Percentiles rank a stretch among this genome's conserved stretches.
Conservation (phyloP, 2,888 invertebrate species). For the Eupithecia dodoneata region DNA sequence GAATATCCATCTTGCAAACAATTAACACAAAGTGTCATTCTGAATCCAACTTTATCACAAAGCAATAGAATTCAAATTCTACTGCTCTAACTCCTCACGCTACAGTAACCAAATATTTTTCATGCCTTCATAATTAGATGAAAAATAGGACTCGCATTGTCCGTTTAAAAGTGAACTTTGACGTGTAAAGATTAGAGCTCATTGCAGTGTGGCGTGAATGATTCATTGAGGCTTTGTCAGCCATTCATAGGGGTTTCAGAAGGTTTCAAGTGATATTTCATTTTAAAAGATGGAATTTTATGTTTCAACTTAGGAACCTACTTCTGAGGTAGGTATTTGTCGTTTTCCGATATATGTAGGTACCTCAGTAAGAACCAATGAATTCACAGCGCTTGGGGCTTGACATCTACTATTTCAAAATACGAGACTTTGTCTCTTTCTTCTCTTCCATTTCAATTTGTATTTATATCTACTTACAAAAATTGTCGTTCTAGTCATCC, state of each 20-base stretch:
- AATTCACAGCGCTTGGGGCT: too few relatives aligned
- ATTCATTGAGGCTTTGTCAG: constrained; percentile 29
- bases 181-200: constrained; percentile 21
- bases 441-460: not conserved
- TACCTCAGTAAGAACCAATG: too few relatives aligned
- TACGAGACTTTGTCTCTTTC: not conserved
- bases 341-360: too few relatives aligned
- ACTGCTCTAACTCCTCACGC: not conserved
- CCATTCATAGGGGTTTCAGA: constrained; percentile 5
- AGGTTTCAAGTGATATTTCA: not conserved
- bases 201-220: constrained; percentile 1
- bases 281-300: not conserved
- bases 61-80: not conserved
- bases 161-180: constrained; percentile 36
- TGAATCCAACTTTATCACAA: not conserved
- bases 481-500: too few relatives aligned
- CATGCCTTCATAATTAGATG: constrained; percentile 44
- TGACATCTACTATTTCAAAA: not conserved
- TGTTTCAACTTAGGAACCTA: not conserved
- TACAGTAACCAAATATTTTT: constrained; percentile 61
- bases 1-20: not conserved
- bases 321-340: too few relatives aligned
- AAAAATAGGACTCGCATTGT: constrained; percentile 37
- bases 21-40: not conserved
- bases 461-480: too few relatives aligned